A percentile compares a stretch with the other conserved stretches of the same genome.
phyloP scores from a whole-genome alignment of 23 tunicate genomes.

The Styela clava region DNA sequence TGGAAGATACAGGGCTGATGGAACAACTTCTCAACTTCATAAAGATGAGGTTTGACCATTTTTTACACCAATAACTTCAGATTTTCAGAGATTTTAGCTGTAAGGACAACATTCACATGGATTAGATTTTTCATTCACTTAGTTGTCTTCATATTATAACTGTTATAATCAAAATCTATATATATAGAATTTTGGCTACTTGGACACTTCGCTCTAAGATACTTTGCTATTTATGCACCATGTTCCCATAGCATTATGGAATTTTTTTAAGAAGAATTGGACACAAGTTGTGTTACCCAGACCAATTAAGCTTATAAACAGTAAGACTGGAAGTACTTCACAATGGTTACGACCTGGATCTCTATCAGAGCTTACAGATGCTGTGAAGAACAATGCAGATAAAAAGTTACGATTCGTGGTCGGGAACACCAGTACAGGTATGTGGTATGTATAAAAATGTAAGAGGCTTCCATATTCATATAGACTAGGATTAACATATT shows the following conservation, averaged over 20 bases:
- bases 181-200: no score
- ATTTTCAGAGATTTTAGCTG: neutral
- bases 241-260: no score
- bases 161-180: no score
- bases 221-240: no score
- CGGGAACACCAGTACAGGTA: slow-evolving; percentile 24
- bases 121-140: neutral
- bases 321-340: neutral
- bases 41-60: neutral
- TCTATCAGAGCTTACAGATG: neutral
- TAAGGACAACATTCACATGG: neutral
- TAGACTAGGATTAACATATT: no score
- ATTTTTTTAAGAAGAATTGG: neutral
- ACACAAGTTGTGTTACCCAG: neutral
- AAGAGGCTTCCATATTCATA: neutral
- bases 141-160: neutral
- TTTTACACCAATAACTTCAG: neutral
- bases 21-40: neutral
- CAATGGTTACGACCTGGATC: slow-evolving; percentile 4
- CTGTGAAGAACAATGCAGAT: neutral
- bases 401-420: neutral
- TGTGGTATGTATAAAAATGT: neutral
- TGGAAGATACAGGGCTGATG: slow-evolving; percentile 23
- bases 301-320: neutral
- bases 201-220: no score